Evolutionary conservation across 2,888 invertebrate genomes (phyloP).

Genomic region (Ochropleura leucogaster): DNA sequence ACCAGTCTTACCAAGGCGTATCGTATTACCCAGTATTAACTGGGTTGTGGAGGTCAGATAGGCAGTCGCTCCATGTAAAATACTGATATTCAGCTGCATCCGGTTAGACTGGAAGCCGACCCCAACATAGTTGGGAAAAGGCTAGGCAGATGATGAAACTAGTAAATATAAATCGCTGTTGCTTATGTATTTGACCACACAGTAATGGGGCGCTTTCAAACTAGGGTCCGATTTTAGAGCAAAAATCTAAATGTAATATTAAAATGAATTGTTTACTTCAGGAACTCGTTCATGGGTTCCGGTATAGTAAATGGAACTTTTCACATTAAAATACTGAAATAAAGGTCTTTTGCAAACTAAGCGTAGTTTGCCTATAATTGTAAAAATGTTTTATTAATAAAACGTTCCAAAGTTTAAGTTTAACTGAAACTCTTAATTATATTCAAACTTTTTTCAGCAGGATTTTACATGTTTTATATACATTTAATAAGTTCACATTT

Average conservation of each 20-base stretch:
- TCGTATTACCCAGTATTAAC: no score
- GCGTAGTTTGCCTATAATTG: constrained; percentile 43
- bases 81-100: no score
- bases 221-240: constrained; percentile 72
- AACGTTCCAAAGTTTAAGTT: not conserved
- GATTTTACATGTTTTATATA: no score
- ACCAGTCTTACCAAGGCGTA: no score
- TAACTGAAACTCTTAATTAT: no score
- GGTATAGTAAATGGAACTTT: constrained; percentile 60
- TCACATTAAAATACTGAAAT: constrained; percentile 57
- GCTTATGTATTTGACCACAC: constrained; percentile 44
- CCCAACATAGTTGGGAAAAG: no score
- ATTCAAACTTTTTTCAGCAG: not conserved
- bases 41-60: no score
- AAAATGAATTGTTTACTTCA: constrained; percentile 79
- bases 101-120: no score
- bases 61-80: no score
- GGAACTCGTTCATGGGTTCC: constrained; percentile 71
- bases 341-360: constrained; percentile 41
- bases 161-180: constrained; percentile 33
- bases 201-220: constrained; percentile 67
- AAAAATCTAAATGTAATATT: constrained; percentile 80
- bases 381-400: not conserved
- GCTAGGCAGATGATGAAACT: no score
- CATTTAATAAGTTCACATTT: not conserved